phyloP scores from a whole-genome alignment of 2,113 vertebrate genomes.

The Dipodomys merriami region DNA sequence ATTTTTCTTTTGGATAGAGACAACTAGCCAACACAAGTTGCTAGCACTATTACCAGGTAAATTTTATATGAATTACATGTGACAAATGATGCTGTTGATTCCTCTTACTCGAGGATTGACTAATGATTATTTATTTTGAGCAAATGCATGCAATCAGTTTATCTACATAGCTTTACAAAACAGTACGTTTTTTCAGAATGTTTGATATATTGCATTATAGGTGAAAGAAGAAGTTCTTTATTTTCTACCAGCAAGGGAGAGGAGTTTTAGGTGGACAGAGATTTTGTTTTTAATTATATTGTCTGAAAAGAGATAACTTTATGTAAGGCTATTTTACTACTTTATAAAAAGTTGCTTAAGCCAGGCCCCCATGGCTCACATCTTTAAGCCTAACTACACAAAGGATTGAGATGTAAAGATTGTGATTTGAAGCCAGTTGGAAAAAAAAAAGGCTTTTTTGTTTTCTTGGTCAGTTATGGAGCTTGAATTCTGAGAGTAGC shows the following conservation, averaged over 20 bases:
- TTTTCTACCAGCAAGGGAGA: not conserved
- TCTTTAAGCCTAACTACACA: no score
- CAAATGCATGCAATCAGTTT: not conserved
- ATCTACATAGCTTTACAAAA: not conserved
- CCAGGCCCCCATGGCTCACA: no score
- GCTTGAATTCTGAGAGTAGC: no score
- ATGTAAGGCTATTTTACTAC: not conserved
- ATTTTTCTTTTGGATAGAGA: conserved; percentile 18
- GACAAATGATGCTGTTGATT: not conserved
- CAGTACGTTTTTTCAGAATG: not conserved
- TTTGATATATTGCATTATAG: not conserved
- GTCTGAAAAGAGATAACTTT: not conserved
- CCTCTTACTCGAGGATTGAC: not conserved
- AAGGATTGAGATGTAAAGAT: not conserved
- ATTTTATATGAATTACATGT: conserved; percentile 2
- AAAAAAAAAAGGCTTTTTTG: no score
- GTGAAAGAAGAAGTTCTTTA: not conserved
- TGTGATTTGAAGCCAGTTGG: not conserved
- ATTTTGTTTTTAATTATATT: conserved; percentile 49
- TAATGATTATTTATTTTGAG: not conserved
- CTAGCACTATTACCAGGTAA: not conserved
- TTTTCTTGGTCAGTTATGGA: no score
- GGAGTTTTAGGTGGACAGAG: not conserved
- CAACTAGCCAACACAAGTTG: conserved; percentile 36
- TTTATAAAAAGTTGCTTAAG: conserved; percentile 1